Evolutionary conservation across 2,888 invertebrate species (phyloP).

Genomic region (Protophormia terraenovae): DNA sequence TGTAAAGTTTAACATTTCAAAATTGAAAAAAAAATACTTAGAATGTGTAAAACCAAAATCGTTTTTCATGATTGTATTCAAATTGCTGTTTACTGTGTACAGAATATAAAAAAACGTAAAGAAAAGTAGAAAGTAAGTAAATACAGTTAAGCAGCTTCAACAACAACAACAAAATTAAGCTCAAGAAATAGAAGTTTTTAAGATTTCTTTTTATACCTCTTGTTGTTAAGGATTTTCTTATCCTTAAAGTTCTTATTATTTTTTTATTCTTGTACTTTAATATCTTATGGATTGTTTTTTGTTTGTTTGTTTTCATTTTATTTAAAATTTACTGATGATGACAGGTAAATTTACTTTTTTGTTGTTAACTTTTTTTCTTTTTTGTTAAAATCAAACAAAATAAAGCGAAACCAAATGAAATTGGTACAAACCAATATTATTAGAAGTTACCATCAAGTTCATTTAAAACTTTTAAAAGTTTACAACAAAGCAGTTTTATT

Average conservation of each 20-base stretch:
- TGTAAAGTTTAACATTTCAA: conserved; percentile 41
- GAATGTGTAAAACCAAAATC: conserved; percentile 33
- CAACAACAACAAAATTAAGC: neutral
- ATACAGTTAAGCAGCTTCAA: conserved; percentile 8
- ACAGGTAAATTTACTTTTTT: conserved; percentile 36
- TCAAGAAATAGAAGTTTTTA: neutral
- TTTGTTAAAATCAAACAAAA: neutral
- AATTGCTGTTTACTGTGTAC: conserved; percentile 43
- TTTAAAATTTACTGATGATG: conserved; percentile 34
- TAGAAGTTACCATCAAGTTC: neutral
- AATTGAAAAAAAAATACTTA: conserved; percentile 29
- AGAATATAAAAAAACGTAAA: neutral
- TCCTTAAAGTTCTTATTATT: neutral
- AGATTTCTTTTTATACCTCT: neutral
- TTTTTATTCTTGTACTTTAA: neutral
- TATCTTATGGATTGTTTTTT: neutral
- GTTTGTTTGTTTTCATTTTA: neutral
- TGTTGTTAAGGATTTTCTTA: conserved; percentile 16
- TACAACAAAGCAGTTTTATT: neutral
- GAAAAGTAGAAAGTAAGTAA: neutral
- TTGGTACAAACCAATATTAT: neutral
- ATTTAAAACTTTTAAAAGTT: neutral
- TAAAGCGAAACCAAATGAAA: neutral
- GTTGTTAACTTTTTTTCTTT: neutral
- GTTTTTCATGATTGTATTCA: conserved; percentile 50